Conservation (phyloP, 2,113 vertebrate species). For the Sapayoa aenigma region DNA sequence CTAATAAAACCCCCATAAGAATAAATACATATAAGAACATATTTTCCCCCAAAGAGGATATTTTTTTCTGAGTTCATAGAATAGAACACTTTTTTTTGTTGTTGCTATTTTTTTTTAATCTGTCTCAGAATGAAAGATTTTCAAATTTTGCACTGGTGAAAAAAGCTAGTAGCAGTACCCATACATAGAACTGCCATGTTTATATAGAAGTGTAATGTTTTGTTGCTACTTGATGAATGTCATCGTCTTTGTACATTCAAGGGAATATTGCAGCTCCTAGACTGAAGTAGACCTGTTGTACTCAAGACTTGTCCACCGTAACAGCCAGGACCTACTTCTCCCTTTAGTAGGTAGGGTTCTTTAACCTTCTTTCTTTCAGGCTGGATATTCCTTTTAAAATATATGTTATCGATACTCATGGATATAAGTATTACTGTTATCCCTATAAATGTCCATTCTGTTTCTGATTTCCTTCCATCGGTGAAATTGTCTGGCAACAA, state of each 20-base stretch:
- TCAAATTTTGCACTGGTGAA: background rate
- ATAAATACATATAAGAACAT: background rate
- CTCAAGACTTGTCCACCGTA: background rate
- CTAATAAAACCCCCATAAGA: background rate
- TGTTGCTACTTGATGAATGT: background rate
- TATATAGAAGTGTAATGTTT: background rate
- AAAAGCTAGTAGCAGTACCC: background rate
- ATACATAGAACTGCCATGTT: background rate
- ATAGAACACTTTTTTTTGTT: no score
- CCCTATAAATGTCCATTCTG: background rate
- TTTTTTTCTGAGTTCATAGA: background rate
- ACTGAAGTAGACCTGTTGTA: background rate
- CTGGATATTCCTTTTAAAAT: background rate
- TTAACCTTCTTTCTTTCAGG: background rate
- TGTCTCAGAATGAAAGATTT: background rate
- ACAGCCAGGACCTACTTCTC: background rate
- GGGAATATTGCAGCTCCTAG: background rate
- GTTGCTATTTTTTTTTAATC: background rate
- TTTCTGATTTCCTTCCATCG: background rate
- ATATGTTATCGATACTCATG: background rate
- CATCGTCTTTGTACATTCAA: background rate
- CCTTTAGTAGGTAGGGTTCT: background rate
- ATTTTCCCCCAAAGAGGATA: background rate
- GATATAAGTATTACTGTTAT: background rate
- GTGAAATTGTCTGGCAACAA: background rate